Evolutionary conservation across 2,797 vertebrate genomes (phyloP).

Genomic region (Accipiter fasciatus): DNA sequence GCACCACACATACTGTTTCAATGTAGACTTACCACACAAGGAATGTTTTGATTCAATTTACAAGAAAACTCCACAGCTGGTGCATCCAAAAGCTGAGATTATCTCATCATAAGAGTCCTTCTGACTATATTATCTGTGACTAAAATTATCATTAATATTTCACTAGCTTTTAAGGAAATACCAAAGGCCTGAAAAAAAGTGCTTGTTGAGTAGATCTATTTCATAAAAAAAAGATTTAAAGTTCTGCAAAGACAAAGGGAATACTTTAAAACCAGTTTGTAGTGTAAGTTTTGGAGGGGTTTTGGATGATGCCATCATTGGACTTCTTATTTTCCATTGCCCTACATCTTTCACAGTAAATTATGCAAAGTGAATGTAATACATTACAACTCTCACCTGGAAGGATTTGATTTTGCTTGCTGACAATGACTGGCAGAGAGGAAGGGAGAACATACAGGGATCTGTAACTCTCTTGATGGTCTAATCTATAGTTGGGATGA

Average conservation of each 20-base stretch:
- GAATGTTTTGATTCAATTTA: neutral
- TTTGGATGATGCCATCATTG: neutral
- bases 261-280: neutral
- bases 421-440: neutral
- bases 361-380: neutral
- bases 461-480: neutral
- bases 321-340: neutral
- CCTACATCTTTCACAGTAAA: neutral
- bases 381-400: neutral
- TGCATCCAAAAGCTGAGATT: neutral
- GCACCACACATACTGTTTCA: neutral
- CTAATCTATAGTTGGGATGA: neutral
- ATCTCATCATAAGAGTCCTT: neutral
- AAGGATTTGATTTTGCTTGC: neutral
- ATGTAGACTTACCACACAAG: neutral
- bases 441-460: neutral
- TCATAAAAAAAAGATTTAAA: neutral
- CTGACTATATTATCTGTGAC: neutral
- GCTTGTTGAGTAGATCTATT: neutral
- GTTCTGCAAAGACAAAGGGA: neutral
- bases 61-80: neutral
- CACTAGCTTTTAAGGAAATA: neutral
- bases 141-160: neutral
- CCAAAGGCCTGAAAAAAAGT: neutral
- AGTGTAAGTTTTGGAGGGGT: neutral